phyloP scores from a whole-genome alignment of 2,113 vertebrate genomes.

The Rhombomys opimus region DNA sequence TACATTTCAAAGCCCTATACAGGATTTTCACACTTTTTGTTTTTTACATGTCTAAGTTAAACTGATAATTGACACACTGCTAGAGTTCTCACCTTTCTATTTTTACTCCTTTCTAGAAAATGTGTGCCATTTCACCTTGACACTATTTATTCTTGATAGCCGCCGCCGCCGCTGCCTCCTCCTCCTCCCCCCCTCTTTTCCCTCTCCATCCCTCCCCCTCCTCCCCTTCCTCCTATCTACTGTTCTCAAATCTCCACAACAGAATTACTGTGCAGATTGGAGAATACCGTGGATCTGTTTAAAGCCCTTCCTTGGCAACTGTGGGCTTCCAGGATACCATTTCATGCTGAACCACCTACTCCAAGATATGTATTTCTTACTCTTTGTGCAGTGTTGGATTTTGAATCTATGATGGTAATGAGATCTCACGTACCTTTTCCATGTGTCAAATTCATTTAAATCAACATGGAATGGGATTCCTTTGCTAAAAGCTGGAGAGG shows the following conservation, averaged over 20 bases:
- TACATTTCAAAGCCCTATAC: not conserved
- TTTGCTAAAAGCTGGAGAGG: not conserved
- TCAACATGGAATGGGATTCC: not conserved
- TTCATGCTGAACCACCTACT: not conserved
- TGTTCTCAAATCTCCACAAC: not conserved
- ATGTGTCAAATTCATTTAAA: not conserved
- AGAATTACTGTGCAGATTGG: not conserved
- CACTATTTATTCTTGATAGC: slow-evolving; percentile 3
- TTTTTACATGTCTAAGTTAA: slow-evolving; percentile 25
- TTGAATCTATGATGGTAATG: not conserved
- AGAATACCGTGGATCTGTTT: not conserved
- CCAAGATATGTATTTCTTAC: not conserved
- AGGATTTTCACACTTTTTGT: not conserved
- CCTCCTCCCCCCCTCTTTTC: no score
- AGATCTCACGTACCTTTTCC: not conserved
- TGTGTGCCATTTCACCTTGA: slow-evolving; percentile 11
- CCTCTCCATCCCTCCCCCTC: no score
- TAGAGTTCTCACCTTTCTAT: not conserved
- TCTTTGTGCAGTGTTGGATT: not conserved
- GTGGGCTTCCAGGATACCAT: not conserved
- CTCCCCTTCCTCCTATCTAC: not conserved
- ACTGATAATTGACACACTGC: not conserved
- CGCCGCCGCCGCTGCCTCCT: not conserved
- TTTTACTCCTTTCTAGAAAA: slow-evolving; percentile 50
- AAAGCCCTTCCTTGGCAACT: not conserved